Evolutionary conservation across 53 echinoderm and acorn worm genomes (phyloP).

Genomic region (Paracentrotus lividus): DNA sequence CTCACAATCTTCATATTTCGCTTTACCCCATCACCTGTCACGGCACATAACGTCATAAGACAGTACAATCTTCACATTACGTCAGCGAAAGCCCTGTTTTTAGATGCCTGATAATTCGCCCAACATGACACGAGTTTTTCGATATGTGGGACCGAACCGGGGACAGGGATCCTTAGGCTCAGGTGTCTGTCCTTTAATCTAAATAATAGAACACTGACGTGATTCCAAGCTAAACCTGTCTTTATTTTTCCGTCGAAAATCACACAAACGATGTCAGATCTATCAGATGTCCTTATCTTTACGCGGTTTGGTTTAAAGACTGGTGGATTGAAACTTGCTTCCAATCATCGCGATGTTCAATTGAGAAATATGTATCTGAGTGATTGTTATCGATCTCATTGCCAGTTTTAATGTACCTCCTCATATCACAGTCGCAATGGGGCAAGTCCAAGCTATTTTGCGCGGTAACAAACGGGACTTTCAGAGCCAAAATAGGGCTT

Average conservation of each 20-base stretch:
- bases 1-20: background rate
- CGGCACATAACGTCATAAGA: background rate
- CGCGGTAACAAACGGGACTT: too few species aligned
- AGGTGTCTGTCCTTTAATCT: slow-evolving; percentile 16
- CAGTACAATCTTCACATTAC: slow-evolving; percentile 34
- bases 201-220: background rate
- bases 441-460: too few species aligned
- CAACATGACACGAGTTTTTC: background rate
- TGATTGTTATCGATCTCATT: background rate
- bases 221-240: background rate
- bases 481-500: too few species aligned
- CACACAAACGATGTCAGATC: background rate
- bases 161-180: background rate
- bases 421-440: too few species aligned
- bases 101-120: background rate
- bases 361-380: background rate
- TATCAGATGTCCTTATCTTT: background rate
- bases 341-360: background rate
- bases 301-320: background rate
- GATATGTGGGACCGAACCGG: background rate
- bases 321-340: background rate
- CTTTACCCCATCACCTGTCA: slow-evolving; percentile 39
- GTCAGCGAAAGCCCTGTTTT: slow-evolving; percentile 22
- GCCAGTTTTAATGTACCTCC: background rate
- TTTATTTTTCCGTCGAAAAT: slow-evolving; percentile 18